A percentile compares a stretch with the other conserved stretches of the same genome.
Conservation (phyloP, 2,797 vertebrate genomes). For the Cercopithecus petaurista region DNA sequence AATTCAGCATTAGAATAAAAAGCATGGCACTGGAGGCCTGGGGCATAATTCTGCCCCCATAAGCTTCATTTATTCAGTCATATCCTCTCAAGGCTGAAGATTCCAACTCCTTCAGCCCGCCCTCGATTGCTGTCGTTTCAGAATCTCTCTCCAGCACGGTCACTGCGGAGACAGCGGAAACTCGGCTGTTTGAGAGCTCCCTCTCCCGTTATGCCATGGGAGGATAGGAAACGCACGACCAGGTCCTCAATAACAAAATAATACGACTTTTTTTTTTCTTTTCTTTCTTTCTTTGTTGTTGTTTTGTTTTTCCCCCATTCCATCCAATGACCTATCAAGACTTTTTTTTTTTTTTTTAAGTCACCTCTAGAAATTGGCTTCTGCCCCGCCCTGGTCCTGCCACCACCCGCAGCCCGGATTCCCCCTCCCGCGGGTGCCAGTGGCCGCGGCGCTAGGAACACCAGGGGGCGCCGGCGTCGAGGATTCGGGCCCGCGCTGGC, state of each 20-base stretch:
- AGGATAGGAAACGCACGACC: accelerated
- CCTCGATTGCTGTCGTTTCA: neutral
- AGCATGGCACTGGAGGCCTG: neutral
- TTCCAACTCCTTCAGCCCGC: neutral
- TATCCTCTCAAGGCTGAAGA: neutral
- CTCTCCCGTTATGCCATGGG: neutral
- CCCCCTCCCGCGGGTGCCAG: accelerated
- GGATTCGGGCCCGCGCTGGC: accelerated
- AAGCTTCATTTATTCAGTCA: too few relatives aligned
- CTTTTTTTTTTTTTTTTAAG: neutral
- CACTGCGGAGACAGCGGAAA: neutral
- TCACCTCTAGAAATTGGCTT: neutral
- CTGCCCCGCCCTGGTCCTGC: neutral
- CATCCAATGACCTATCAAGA: neutral
- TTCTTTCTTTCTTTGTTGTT: neutral
- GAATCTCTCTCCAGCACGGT: neutral
- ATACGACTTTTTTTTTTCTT: neutral
- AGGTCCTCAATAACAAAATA: neutral
- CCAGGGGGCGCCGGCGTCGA: constrained; percentile 15
- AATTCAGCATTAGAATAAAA: neutral
- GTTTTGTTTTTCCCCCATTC: neutral
- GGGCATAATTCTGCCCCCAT: neutral
- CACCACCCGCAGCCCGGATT: accelerated
- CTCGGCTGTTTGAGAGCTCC: neutral
- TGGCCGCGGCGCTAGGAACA: neutral